Evolutionary conservation across 2,113 vertebrate species (phyloP), one percentile per base, ranked within the genome.

Genomic region (Mola mola): DNA sequence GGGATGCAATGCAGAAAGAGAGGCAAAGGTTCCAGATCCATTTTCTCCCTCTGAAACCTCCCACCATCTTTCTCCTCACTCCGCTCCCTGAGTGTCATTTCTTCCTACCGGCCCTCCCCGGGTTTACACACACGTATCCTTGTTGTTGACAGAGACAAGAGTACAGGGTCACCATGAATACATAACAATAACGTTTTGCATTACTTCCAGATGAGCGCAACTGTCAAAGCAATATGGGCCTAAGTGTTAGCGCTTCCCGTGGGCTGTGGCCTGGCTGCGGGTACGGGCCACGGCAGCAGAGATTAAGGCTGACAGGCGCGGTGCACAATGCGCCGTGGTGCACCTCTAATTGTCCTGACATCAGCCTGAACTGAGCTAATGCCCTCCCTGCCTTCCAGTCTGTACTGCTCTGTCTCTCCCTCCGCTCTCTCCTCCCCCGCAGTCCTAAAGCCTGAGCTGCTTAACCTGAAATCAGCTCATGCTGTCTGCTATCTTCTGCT

Each of bases 191-290:
- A 93, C 90, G 80, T 94, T 96, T 95, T 94, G 92, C 94, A 94
- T 98, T 95, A 95, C 93, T 95, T 98, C 94, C 96, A 94, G 94
- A 94, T 93, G 95, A 96, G 92, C 85, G 94, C 94, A 95, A 93
- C 94, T 98, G 95, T 98, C 95, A 95, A 96, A 96, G 95, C 95
- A 96, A 96, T 96, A 94, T 91, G 93, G 93, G 74, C 90, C 89
- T 88, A 92, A 88, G 93, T 92, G 93, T 92, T 88, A 89, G 92
- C 82, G 92, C 93, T 94, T 95, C 94, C 95, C 91, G 89, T 92
- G 94, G 93, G 93, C 94, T 88, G 91, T 84, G 86, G 89, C 93
- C 82, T 56, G 88, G 89, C 90, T 92, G 92, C 71, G 75, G 91
- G 85, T 87, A 90, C 89, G 83, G 93, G 92, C 93, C 89, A 86